These are phyloP conservation scores for Nasonia oneida DNA, from an alignment of 2,888 invertebrate species.

Conservation along the genomic window DNA sequence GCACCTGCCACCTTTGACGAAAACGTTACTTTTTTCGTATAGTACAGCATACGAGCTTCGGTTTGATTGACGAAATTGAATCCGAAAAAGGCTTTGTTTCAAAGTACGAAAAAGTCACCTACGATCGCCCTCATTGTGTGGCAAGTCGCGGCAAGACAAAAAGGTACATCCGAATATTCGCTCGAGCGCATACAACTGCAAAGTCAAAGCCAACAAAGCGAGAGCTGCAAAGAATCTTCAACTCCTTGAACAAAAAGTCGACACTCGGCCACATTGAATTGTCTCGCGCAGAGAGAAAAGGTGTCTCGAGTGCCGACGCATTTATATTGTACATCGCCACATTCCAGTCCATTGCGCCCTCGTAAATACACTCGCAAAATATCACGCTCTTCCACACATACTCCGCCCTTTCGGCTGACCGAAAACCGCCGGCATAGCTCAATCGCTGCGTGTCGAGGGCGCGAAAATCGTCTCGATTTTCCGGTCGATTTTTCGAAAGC, in stretches of 20 bases:
- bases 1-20: not conserved
- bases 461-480: conserved; percentile 55
- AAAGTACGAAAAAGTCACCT: not conserved
- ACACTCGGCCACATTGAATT: conserved; percentile 24
- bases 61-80: not conserved
- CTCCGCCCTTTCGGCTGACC: not conserved
- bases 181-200: not conserved
- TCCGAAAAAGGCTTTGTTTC: not conserved
- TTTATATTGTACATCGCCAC: conserved; percentile 9
- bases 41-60: not conserved
- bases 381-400: not conserved
- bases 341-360: conserved; percentile 38
- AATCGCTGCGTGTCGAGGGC: conserved; percentile 31
- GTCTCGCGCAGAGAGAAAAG: conserved; percentile 37
- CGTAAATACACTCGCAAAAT: conserved; percentile 23
- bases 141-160: not conserved
- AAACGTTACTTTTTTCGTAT: not conserved
- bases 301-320: conserved; percentile 32
- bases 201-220: conserved; percentile 1
- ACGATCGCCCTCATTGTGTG: not conserved
- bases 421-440: not conserved
- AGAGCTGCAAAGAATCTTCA: conserved; percentile 19
- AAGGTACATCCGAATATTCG: not conserved
- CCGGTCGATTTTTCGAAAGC: conserved; percentile 53
- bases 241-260: conserved; percentile 42